Evolutionary conservation across 1,140 invertebrate species (phyloP), one percentile per base, ranked within the genome.

Genomic region (Neodiprion virginianus): DNA sequence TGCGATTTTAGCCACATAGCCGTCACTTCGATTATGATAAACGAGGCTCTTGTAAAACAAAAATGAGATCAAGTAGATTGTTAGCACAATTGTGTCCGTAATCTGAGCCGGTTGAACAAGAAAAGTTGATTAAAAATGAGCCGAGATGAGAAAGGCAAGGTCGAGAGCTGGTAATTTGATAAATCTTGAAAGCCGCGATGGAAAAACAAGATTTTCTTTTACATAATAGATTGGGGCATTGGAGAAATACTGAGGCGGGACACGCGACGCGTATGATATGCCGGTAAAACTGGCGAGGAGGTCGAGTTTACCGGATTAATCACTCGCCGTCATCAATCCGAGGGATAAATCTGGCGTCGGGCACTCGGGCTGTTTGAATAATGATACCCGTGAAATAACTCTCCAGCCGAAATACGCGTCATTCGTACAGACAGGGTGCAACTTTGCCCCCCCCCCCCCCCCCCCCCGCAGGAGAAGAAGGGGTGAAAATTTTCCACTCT

Each of bases 211-310:
- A 40, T 40, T 40, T 40, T 40, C 28, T 40, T 21, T 21, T 40
- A 40, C 28, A 40, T 40, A 40, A 40, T 40, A 5, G 28, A 40
- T 40, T 40, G 28, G 28, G 5, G 28, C 28, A 49, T 73, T 67
- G 53, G 17, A 14, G 61, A 48, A 23, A 73, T 49, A 40, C 48
- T 61, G 40, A 67, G 12, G 23, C 23, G 47, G 23, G 17, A 14
- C 72, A 73, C 72, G 65, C 72, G 72, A 73, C 23, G 7, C 53
- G 8, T 5, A 61, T 8, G 53, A 14, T 40, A 40, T 40, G 2
- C 28, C 28, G 28, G 28, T 40, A 5, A 61, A 61, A 4, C 53
- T 5, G n/a, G 11, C 53, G 53, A 61, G 53, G n/a, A 61, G 53
- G 53, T 61, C 53, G 8, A 61, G 53, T 61, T 61, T 61, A 8